Conservation (phyloP, 2,113 vertebrate genomes). For the Hydrochoerus hydrochaeris region DNA sequence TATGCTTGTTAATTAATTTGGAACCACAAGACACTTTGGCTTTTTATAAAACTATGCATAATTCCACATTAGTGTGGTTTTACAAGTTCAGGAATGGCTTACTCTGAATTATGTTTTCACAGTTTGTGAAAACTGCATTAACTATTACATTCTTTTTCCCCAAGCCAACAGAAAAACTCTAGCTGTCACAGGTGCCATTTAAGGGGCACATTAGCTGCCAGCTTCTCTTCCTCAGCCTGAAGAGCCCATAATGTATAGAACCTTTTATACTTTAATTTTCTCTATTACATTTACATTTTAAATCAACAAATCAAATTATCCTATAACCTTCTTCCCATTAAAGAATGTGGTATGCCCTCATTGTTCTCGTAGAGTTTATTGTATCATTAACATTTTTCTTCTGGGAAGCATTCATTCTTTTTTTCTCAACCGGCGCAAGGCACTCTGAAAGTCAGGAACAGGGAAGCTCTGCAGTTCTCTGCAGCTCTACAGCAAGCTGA, state of each 20-base stretch:
- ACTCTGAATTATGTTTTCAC: not conserved
- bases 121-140: not conserved
- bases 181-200: not conserved
- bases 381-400: conserved; percentile 84
- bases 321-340: conserved; percentile 12
- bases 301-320: conserved; percentile 70
- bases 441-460: conserved; percentile 24
- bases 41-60: conserved; percentile 65
- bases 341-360: conserved; percentile 57
- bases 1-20: conserved; percentile 59
- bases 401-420: conserved; percentile 81
- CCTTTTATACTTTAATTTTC: conserved; percentile 48
- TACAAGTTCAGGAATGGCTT: conserved; percentile 17
- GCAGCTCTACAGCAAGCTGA: conserved; percentile 71
- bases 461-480: conserved; percentile 68
- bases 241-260: not conserved
- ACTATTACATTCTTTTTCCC: not conserved
- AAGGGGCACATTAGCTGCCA: accelerated
- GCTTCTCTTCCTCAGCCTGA: not conserved
- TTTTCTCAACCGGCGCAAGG: conserved; percentile 79
- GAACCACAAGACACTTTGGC: not conserved
- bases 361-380: conserved; percentile 74
- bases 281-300: conserved; percentile 75
- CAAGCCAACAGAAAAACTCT: not conserved
- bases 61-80: conserved; percentile 66